Conservation (phyloP, 1,140 invertebrate species). For the Oreohelix idahoensis region DNA sequence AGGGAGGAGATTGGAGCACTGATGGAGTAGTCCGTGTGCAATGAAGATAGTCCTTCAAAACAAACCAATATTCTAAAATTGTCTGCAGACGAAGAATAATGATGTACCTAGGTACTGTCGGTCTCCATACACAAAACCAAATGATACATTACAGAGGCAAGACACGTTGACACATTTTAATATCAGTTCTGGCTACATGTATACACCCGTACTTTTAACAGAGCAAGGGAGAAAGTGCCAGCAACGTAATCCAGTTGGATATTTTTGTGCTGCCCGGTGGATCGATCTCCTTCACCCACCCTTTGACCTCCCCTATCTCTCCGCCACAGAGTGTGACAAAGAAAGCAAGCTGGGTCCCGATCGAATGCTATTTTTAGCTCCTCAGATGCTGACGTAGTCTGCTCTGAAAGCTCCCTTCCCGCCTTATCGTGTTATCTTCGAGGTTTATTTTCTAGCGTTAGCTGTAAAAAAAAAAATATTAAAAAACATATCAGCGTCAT, state of each 20-base stretch:
- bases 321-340: conserved; percentile 4
- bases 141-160: no score
- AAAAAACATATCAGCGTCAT: no score
- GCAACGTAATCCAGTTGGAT: neutral
- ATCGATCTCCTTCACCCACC: neutral
- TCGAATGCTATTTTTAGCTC: conserved; percentile 2
- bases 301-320: neutral
- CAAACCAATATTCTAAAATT: no score
- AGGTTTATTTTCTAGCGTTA: no score
- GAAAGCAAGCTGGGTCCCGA: neutral
- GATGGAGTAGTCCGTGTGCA: no score
- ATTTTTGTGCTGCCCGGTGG: neutral
- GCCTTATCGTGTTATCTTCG: neutral
- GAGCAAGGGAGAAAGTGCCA: neutral
- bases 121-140: no score
- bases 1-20: no score
- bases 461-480: no score
- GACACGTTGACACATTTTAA: no score
- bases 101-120: no score
- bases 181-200: neutral
- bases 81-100: no score
- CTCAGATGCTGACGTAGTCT: conserved; percentile 3
- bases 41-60: no score
- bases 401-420: neutral
- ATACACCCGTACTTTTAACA: neutral